phyloP scores from a whole-genome alignment of 2,797 vertebrate genomes.

The Peromyscus nudipes region DNA sequence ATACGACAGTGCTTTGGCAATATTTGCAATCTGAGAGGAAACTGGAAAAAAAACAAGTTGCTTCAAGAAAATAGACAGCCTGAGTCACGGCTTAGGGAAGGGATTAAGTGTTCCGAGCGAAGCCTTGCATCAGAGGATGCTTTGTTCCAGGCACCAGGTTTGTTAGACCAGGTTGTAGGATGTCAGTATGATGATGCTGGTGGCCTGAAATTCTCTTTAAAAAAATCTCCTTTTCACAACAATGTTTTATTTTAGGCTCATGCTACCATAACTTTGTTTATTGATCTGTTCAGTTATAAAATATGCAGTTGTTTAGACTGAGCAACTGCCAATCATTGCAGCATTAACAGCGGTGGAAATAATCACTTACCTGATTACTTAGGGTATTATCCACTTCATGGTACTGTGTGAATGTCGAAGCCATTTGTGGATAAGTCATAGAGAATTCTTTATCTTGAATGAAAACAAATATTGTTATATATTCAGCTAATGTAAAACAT shows the following conservation, averaged over 20 bases:
- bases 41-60: slow-evolving; percentile 39
- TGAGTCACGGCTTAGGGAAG: slow-evolving; percentile 81
- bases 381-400: background rate
- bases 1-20: slow-evolving; percentile 64
- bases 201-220: slow-evolving; percentile 19
- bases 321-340: background rate
- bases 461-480: background rate
- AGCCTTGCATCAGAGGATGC: slow-evolving; percentile 73
- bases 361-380: background rate
- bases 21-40: slow-evolving; percentile 75
- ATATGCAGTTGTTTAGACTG: background rate
- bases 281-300: slow-evolving; percentile 62
- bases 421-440: background rate
- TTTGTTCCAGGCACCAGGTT: slow-evolving; percentile 77
- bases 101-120: slow-evolving; percentile 68
- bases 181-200: background rate
- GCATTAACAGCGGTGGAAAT: background rate
- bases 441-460: background rate
- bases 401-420: background rate
- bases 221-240: slow-evolving; percentile 64
- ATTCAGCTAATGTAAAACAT: background rate
- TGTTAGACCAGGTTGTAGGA: background rate
- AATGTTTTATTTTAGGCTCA: slow-evolving; percentile 63
- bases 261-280: background rate
- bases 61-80: slow-evolving; percentile 83